Evolutionary conservation across 2,113 vertebrate species (phyloP).

Genomic region (Petrocephalus microphthalmus): DNA sequence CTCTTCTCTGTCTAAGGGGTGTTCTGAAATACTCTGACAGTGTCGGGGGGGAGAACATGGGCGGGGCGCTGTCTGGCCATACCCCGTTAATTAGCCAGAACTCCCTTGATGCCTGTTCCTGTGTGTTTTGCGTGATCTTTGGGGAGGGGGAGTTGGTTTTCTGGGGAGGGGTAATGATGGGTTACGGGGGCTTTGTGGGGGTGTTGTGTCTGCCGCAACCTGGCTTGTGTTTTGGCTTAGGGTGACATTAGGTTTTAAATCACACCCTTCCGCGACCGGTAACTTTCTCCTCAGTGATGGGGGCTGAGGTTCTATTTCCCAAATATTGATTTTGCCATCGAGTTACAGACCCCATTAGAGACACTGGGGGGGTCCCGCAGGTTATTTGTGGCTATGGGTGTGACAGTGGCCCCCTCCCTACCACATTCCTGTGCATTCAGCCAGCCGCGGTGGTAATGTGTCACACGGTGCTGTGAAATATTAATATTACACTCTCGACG

Average conservation of each 20-base stretch:
- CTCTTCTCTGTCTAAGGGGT: neutral
- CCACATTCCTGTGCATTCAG: neutral
- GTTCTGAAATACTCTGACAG: neutral
- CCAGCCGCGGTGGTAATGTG: neutral
- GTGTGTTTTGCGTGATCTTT: neutral
- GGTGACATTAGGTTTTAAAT: neutral
- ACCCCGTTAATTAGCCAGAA: neutral
- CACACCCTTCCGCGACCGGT: neutral
- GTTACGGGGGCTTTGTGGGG: neutral
- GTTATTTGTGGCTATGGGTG: neutral
- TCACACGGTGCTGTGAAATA: neutral
- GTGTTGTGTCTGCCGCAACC: neutral
- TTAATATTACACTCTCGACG: neutral
- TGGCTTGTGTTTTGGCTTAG: neutral
- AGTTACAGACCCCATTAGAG: slow-evolving; percentile 3
- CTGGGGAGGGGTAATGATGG: neutral
- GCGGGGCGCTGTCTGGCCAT: neutral
- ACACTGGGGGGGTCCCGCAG: neutral
- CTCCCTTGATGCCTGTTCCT: neutral
- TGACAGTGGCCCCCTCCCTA: neutral
- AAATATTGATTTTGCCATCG: slow-evolving; percentile 27
- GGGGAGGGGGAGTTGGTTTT: neutral
- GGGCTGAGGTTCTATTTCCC: slow-evolving; percentile 21
- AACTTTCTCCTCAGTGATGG: neutral
- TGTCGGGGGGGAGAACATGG: neutral